Evolutionary conservation across 1,140 invertebrate genomes (phyloP).

Genomic region (Carposina sasakii): DNA sequence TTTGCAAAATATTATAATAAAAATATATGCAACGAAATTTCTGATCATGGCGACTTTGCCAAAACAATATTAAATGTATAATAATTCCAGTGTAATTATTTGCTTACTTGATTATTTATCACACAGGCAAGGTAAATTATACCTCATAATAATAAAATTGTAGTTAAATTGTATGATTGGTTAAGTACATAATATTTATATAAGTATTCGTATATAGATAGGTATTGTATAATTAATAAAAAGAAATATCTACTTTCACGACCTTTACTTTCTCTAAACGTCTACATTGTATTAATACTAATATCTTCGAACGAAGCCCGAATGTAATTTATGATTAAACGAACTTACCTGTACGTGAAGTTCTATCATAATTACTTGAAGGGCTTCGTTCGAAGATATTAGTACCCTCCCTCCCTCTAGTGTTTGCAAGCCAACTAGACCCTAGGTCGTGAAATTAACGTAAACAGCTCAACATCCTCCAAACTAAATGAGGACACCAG

Average conservation of each 20-base stretch:
- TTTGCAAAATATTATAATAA: slow-evolving; percentile 24
- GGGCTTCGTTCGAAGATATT: too few species aligned
- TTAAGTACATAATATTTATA: background rate
- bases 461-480: too few species aligned
- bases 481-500: background rate
- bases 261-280: background rate
- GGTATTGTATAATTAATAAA: background rate
- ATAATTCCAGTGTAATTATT: too few species aligned
- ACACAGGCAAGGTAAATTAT: background rate
- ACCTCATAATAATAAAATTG: background rate
- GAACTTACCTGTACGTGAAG: slow-evolving; percentile 7
- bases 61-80: too few species aligned
- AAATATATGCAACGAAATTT: background rate
- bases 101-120: background rate
- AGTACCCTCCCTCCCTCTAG: too few species aligned
- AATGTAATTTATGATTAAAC: slow-evolving; percentile 8
- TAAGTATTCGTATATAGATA: background rate
- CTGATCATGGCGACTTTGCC: too few species aligned
- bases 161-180: background rate
- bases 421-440: too few species aligned
- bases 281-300: too few species aligned
- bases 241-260: background rate
- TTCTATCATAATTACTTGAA: slow-evolving; percentile 4
- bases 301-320: too few species aligned
- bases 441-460: too few species aligned